Evolutionary conservation across 1,140 invertebrate genomes (phyloP).

Genomic region (Orius insidiosus): DNA sequence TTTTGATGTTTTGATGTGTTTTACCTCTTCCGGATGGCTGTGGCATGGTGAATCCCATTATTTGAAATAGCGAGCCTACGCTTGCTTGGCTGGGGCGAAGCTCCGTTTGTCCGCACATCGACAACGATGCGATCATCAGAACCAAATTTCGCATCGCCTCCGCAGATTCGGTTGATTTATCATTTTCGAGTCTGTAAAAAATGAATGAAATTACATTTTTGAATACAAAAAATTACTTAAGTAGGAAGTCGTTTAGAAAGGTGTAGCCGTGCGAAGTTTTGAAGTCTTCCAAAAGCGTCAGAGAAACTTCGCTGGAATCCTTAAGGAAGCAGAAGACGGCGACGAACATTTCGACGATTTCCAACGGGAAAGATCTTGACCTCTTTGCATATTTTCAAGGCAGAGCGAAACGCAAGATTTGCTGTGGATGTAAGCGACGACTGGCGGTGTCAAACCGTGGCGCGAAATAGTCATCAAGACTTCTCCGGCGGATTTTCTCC

Average conservation of each 20-base stretch:
- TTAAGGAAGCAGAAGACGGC: slow-evolving; percentile 96
- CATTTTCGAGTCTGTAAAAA: slow-evolving; percentile 49
- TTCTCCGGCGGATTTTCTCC: slow-evolving; percentile 93
- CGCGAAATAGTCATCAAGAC: slow-evolving; percentile 91
- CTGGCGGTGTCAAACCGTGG: slow-evolving; percentile 78
- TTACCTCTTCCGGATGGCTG: slow-evolving; percentile 74
- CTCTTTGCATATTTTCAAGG: slow-evolving; percentile 91
- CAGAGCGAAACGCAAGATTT: slow-evolving; percentile 89
- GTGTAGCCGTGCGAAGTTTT: slow-evolving; percentile 83
- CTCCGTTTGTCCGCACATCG: slow-evolving; percentile 83
- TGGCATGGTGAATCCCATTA: slow-evolving; percentile 81
- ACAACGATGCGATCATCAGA: slow-evolving; percentile 79
- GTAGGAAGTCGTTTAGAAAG: slow-evolving; percentile 83
- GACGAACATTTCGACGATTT: slow-evolving; percentile 96
- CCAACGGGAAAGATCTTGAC: slow-evolving; percentile 83
- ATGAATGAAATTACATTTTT: slow-evolving; percentile 10
- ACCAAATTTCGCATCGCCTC: slow-evolving; percentile 86
- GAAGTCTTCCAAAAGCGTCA: slow-evolving; percentile 89
- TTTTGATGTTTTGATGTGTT: background rate
- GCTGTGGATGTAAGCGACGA: slow-evolving; percentile 93
- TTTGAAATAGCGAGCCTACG: slow-evolving; percentile 75
- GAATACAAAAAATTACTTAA: slow-evolving; percentile 39
- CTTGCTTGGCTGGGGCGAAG: slow-evolving; percentile 68
- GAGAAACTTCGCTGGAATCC: slow-evolving; percentile 93
- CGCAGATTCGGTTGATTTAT: slow-evolving; percentile 56